Evolutionary conservation across 2,113 vertebrate species (phyloP), one percentile per base, ranked within the genome.

Genomic region (Procavia capensis): DNA sequence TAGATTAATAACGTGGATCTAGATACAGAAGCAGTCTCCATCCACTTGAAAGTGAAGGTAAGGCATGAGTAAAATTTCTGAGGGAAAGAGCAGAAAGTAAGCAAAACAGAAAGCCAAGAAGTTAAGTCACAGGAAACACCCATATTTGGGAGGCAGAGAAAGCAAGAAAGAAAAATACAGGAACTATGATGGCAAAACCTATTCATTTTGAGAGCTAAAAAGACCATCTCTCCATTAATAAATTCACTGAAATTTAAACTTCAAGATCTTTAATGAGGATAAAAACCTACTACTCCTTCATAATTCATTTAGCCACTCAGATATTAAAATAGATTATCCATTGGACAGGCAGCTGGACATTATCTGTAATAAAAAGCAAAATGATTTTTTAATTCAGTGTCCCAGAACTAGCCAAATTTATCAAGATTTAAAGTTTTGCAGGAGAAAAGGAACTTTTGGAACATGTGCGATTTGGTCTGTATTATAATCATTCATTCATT

Each of bases 181-280:
- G 75, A 93, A 87, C 6, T 20, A 24, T n/a, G 66, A 63, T 95
- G 97, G 96, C 90, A 98, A 76, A 41, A 7, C 31, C 84, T 88
- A 96, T 97, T 96, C 86, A 97, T 97, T 92, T 75, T 86, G 39
- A 95, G 88, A 85, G 79, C 96, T 92, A 97, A 98, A 93, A 98
- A 98, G 96, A 97, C 45, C 91, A 8, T 47, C 66, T 70, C 96
- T 96, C 95, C 97, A 97, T 97, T 97, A 97, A 97, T 97, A 97
- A 88, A 94, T 95, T 90, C 94, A 97, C 91, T 94, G 92, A 85
- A 43, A 95, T 88, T 95, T 88, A 93, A 93, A 97, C 68, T 84
- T 91, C 92, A 95, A 93, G 94, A 41, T 76, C 86, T 94, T 94
- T 97, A 97, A 94, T 94, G 93, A 97, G 85, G 72, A 94, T 93